Conservation (phyloP, 1,140 invertebrate genomes). For the Cydia pomonella region DNA sequence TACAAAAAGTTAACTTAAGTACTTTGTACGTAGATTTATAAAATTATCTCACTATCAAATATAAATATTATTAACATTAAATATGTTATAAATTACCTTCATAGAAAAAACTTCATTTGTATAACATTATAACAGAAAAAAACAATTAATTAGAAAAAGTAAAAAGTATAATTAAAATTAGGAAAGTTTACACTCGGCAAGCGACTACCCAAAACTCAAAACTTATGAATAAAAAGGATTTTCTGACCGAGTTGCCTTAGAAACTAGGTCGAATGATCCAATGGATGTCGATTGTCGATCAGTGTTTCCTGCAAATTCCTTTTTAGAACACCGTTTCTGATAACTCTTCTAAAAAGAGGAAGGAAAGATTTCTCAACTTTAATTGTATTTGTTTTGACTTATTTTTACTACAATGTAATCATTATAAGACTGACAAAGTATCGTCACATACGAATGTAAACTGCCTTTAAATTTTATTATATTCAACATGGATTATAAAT, state of each 20-base stretch:
- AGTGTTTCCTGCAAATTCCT: not conserved
- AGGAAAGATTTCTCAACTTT: not conserved
- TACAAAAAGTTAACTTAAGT: constrained; percentile 60
- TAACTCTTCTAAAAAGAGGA: constrained; percentile 1
- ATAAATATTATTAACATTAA: constrained; percentile 31
- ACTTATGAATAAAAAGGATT: too few relatives aligned
- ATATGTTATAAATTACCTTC: not conserved
- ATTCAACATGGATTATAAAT: not conserved
- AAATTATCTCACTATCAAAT: constrained; percentile 43
- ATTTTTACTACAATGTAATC: too few relatives aligned
- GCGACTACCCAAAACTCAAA: not conserved
- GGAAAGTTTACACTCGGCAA: not conserved
- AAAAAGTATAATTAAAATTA: not conserved
- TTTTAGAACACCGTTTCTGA: constrained; percentile 3
- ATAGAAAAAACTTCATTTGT: constrained; percentile 1
- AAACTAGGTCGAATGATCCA: not conserved
- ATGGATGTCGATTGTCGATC: not conserved
- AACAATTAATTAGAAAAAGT: not conserved
- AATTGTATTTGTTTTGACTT: not conserved
- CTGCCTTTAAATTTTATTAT: not conserved
- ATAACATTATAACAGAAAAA: not conserved
- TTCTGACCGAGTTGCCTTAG: not conserved
- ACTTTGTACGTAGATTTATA: constrained; percentile 64
- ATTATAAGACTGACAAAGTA: too few relatives aligned
- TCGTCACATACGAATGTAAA: not conserved